Base-by-base conservation (phyloP, 2,797 vertebrate species). In the Esox lucius region DNA sequence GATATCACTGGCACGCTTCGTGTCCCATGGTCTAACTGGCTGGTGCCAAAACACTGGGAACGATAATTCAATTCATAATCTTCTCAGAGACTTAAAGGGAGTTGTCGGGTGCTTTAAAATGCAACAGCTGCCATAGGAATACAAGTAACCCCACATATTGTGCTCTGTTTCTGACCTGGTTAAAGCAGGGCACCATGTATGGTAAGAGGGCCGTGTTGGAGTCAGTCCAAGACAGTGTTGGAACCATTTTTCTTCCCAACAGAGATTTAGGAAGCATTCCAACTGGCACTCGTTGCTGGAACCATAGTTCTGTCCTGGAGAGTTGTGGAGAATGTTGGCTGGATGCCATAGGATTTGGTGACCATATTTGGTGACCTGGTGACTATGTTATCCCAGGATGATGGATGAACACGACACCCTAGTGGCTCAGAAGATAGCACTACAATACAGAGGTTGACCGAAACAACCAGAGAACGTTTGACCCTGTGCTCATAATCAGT, bases 1-100 rank as follows among this genome's bases (percentile, higher is more conserved):
- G 80, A 86, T 83, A 76, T 88, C 87, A 88, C 48, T 5, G 24
- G 59, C 68, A 78, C 15, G 16, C 76, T 81, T 62, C 76, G 51
- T 71, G 84, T 78, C 81, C 68, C 68, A 35, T 78, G 69, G 28
- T 77, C 53, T 71, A 73, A 81, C 67, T 79, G 78, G 76, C 64
- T 74, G 74, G 49, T 80, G 56, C 73, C 76, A 82, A 65, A 2
- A 75, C 71, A 75, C 48, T 79, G 75, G 28, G 26, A 39, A 65
- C 35, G 77, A 61, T 53, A 51, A 78, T 77, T 80, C 48, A 75
- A 61, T 76, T 72, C 81, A 75, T 79, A 78, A 83, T 80, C 75
- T 72, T 82, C 76, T 78, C 78, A 56, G 46, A 67, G 72, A 62
- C 73, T 59, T 66, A 8, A 24, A 65, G 66, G 70, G 75, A 77